Conservation (phyloP, 2,797 vertebrate genomes). For the Champsocephalus gunnari region DNA sequence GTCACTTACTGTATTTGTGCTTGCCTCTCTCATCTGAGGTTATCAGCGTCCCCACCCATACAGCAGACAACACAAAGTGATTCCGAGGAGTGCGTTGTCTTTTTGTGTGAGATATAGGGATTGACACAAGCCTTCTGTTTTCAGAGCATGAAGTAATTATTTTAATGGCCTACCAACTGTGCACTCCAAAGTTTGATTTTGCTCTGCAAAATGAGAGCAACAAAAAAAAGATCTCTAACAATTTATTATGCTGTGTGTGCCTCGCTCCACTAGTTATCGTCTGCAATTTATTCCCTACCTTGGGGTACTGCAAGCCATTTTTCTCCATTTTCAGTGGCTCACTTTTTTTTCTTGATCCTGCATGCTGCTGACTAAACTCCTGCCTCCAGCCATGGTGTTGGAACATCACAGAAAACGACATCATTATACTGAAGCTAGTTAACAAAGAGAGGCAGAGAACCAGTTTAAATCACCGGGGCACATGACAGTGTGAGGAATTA, state of each 20-base stretch:
- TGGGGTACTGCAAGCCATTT: conserved; percentile 85
- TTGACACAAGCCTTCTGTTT: conserved; percentile 82
- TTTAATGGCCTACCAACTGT: conserved; percentile 86
- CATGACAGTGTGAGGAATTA: conserved; percentile 71
- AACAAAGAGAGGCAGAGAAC: conserved; percentile 82
- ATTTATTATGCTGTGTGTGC: conserved; percentile 90
- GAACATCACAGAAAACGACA: conserved; percentile 87
- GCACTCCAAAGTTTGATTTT: conserved; percentile 85
- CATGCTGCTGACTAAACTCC: conserved; percentile 83
- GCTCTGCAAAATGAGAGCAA: conserved; percentile 80
- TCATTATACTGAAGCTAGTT: conserved; percentile 85
- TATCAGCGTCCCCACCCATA: conserved; percentile 62
- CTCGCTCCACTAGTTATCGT: conserved; percentile 83
- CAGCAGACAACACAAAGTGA: conserved; percentile 65
- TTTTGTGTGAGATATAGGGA: conserved; percentile 73
- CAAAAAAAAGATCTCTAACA: conserved; percentile 69
- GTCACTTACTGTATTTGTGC: conserved; percentile 77
- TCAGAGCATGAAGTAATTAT: conserved; percentile 84
- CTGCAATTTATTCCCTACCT: conserved; percentile 88
- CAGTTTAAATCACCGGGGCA: conserved; percentile 79
- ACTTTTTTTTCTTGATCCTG: conserved; percentile 78
- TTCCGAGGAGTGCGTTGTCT: conserved; percentile 58
- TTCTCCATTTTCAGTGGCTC: conserved; percentile 83
- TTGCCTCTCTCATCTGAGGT: conserved; percentile 67
- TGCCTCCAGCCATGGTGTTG: conserved; percentile 84